Percentiles rank a stretch among this genome's conserved stretches.
phyloP scores from a whole-genome alignment of 2,888 invertebrate genomes.

The Brachyopa scutellaris region DNA sequence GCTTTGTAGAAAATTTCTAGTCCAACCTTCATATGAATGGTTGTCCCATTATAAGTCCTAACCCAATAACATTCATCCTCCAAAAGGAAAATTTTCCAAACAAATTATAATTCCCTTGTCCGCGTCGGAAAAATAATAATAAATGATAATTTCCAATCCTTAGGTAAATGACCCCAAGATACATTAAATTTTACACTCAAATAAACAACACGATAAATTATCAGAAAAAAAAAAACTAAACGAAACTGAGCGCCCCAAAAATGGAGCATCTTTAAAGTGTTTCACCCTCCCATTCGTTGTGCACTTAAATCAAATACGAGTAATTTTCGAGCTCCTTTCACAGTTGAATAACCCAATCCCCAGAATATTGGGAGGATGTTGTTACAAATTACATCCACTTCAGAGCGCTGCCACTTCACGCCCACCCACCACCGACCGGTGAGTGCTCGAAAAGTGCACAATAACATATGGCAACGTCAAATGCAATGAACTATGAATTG shows the following conservation, averaged over 20 bases:
- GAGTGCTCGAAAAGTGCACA: neutral
- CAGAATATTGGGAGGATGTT: neutral
- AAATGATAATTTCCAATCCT: too few relatives aligned
- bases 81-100: too few relatives aligned
- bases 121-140: too few relatives aligned
- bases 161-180: too few relatives aligned
- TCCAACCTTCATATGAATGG: too few relatives aligned
- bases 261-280: neutral
- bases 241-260: neutral
- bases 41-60: too few relatives aligned
- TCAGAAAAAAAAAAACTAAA: too few relatives aligned
- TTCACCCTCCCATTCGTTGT: neutral
- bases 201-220: constrained; percentile 4
- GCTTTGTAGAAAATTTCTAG: too few relatives aligned
- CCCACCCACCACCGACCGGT: neutral
- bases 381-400: constrained; percentile 4
- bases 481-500: constrained; percentile 10
- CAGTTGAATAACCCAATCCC: constrained; percentile 37
- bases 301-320: neutral
- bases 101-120: too few relatives aligned
- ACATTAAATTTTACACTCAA: too few relatives aligned
- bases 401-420: neutral
- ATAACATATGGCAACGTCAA: neutral
- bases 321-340: constrained; percentile 14
- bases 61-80: too few relatives aligned